Conservation (phyloP, 2,888 invertebrate species). For the Celastrina argiolus region DNA sequence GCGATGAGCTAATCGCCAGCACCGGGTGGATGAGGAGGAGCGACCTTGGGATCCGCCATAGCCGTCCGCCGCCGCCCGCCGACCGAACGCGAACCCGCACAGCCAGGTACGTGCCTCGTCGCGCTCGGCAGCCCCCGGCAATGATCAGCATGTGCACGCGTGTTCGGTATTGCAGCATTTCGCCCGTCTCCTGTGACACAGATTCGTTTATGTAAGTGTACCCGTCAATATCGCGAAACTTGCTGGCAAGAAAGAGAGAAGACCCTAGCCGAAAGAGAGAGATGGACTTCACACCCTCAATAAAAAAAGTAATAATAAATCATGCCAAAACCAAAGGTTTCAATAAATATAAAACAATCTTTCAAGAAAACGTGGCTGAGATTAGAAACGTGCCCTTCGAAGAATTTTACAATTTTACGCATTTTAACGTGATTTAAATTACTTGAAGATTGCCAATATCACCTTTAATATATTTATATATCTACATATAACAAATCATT, state of each 20-base stretch:
- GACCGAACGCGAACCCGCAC: slow-evolving; percentile 41
- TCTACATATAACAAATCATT: too few relatives aligned
- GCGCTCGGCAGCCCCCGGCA: background rate
- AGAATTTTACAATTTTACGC: background rate
- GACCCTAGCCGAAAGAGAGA: slow-evolving; percentile 33
- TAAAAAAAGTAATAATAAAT: slow-evolving; percentile 38
- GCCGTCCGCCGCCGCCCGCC: slow-evolving; percentile 39
- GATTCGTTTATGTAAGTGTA: slow-evolving; percentile 50
- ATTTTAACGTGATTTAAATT: background rate
- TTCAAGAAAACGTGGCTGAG: background rate
- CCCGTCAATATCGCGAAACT: slow-evolving; percentile 43
- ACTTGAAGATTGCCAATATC: background rate
- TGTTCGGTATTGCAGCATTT: slow-evolving; percentile 40
- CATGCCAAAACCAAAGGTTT: slow-evolving; percentile 23
- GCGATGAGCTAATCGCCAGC: slow-evolving; percentile 48
- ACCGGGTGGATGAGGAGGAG: slow-evolving; percentile 42
- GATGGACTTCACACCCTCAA: slow-evolving; percentile 36
- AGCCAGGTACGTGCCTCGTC: slow-evolving; percentile 40
- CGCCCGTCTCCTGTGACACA: slow-evolving; percentile 39
- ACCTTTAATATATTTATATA: background rate
- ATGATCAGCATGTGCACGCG: slow-evolving; percentile 27
- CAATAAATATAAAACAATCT: background rate
- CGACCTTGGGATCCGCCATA: slow-evolving; percentile 48
- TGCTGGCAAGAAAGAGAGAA: slow-evolving; percentile 39
- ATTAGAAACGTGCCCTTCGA: background rate